A percentile compares a stretch with the other conserved stretches of the same genome.
These are phyloP conservation scores for Hiodon alosoides DNA, from an alignment of 2,113 vertebrate genomes.

Conservation along the genomic window DNA sequence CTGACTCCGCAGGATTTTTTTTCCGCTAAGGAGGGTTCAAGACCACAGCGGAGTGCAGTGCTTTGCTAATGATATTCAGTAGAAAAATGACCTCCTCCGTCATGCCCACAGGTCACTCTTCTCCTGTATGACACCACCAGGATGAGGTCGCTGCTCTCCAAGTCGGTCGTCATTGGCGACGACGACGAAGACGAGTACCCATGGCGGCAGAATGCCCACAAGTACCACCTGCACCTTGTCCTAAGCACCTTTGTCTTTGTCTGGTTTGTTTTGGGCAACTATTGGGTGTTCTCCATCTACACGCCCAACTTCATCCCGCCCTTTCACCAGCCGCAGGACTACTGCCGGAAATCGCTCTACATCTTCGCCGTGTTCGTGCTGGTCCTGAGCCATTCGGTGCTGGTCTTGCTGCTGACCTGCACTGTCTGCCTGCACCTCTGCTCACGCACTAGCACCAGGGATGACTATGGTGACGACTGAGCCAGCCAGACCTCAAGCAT, in stretches of 20 bases:
- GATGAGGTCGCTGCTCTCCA: conserved; percentile 60
- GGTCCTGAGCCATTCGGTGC: conserved; percentile 45
- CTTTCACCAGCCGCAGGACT: conserved; percentile 61
- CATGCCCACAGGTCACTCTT: conserved; percentile 47
- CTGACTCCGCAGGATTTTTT: background rate
- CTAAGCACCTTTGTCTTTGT: conserved; percentile 62
- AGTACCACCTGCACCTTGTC: conserved; percentile 53
- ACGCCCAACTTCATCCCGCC: conserved; percentile 57
- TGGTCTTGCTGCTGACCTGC: conserved; percentile 47
- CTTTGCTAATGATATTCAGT: too few relatives aligned
- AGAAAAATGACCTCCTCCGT: background rate
- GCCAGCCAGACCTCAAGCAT: background rate
- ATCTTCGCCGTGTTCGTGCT: conserved; percentile 56
- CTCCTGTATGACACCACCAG: conserved; percentile 55
- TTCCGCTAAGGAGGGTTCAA: background rate
- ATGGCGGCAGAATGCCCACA: conserved; percentile 60
- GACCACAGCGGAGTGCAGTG: background rate
- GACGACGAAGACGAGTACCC: conserved; percentile 53
- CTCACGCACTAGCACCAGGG: conserved; percentile 42
- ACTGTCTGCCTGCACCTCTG: conserved; percentile 45
- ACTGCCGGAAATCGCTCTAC: conserved; percentile 59
- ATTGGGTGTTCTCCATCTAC: conserved; percentile 60
- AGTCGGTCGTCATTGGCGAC: conserved; percentile 56
- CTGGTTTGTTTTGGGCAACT: conserved; percentile 63
- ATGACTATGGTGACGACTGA: conserved; percentile 42